phyloP scores from a whole-genome alignment of 2,888 invertebrate genomes.

The Labia minor region DNA sequence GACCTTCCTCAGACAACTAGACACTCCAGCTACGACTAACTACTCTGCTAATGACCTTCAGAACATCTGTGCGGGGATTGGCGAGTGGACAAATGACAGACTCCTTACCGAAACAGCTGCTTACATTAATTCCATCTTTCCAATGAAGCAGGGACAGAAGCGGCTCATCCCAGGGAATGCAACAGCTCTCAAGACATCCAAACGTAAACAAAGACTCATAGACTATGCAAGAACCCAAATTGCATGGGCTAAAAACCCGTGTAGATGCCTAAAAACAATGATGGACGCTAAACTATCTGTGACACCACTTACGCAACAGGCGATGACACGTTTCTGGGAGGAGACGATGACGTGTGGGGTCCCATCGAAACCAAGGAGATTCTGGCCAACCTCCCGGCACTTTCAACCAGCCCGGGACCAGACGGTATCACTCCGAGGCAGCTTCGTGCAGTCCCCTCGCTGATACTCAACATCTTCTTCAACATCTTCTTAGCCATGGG shows the following conservation, averaged over 20 bases:
- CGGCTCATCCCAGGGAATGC: background rate
- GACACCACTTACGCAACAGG: constrained; percentile 9
- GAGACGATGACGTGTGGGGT: too few species aligned
- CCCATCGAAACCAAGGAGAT: background rate
- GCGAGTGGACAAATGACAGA: background rate
- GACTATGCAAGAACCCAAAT: background rate
- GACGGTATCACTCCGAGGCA: too few species aligned
- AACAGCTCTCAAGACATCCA: background rate
- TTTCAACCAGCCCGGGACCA: too few species aligned
- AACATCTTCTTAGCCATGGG: background rate
- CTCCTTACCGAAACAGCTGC: background rate
- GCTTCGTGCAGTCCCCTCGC: background rate
- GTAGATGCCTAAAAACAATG: too few species aligned
- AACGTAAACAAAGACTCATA: background rate
- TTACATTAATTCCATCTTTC: background rate
- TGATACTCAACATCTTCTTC: constrained; percentile 17
- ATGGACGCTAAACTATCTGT: too few species aligned
- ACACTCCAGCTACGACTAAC: background rate
- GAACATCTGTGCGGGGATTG: background rate
- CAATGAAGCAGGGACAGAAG: too few species aligned
- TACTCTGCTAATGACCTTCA: background rate
- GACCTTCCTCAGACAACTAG: too few species aligned
- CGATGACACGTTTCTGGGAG: too few species aligned
- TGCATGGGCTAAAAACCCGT: background rate
- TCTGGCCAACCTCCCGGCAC: too few species aligned